Percentiles rank a stretch among this genome's conserved stretches.
phyloP scores from a whole-genome alignment of 2,888 invertebrate species.

The Agonopterix alstromeriana region DNA sequence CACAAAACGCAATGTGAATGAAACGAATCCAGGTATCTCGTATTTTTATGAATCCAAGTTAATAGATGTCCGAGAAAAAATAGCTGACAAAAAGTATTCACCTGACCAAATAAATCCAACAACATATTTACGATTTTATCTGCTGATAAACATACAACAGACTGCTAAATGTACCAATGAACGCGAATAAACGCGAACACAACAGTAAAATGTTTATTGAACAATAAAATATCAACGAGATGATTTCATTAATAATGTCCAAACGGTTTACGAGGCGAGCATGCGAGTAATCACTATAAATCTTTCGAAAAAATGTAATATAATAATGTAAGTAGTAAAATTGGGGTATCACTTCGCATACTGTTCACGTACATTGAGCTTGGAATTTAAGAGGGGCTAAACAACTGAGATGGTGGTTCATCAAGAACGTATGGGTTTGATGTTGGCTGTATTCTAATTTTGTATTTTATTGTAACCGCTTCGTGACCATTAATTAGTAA shows the following conservation, averaged over 20 bases:
- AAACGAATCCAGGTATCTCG: too few species aligned
- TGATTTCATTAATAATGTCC: slow-evolving; percentile 40
- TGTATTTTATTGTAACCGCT: too few species aligned
- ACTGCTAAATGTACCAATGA: slow-evolving; percentile 13
- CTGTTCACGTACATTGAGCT: neutral
- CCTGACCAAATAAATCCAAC: neutral
- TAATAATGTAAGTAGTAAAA: slow-evolving; percentile 10
- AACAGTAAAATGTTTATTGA: slow-evolving; percentile 48
- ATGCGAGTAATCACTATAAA: slow-evolving; percentile 22
- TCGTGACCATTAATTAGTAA: too few species aligned
- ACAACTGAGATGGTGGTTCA: neutral
- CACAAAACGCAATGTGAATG: too few species aligned
- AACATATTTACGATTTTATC: slow-evolving; percentile 4
- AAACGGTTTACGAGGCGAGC: slow-evolving; percentile 29
- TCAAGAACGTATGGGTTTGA: neutral
- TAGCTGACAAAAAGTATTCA: too few species aligned
- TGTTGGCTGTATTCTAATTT: neutral
- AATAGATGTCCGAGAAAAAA: too few species aligned
- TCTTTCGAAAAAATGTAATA: slow-evolving; percentile 16
- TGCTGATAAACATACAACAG: slow-evolving; percentile 12
- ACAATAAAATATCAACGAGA: slow-evolving; percentile 44
- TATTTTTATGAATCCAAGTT: too few species aligned
- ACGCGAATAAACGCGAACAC: slow-evolving; percentile 25
- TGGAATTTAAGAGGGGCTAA: neutral
- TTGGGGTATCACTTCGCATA: neutral